Evolutionary conservation across 2,113 vertebrate genomes (phyloP).

Genomic region (Thermophis baileyi): DNA sequence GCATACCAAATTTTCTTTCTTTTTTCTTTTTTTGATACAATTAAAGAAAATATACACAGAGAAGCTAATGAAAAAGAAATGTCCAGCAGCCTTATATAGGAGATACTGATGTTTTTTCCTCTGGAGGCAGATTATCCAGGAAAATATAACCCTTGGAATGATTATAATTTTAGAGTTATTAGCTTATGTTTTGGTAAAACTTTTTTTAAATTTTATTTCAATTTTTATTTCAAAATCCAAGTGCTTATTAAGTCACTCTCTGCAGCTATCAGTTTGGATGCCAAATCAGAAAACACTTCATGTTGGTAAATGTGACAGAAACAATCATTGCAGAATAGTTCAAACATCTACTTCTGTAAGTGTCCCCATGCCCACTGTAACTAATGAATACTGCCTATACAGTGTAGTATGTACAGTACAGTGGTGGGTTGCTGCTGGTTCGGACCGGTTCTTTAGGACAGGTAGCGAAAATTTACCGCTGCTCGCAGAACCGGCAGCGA

Average conservation of each 20-base stretch:
- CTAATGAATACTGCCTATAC: no score
- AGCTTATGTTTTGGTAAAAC: background rate
- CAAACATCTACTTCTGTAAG: background rate
- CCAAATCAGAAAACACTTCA: background rate
- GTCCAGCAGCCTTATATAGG: background rate
- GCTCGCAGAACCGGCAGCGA: no score
- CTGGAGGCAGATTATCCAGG: background rate
- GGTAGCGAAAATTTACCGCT: no score
- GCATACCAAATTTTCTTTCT: background rate
- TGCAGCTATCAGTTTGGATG: background rate
- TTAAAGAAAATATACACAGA: background rate
- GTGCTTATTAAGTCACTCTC: background rate
- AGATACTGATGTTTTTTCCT: background rate
- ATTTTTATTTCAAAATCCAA: background rate
- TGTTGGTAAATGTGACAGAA: background rate
- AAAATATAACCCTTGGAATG: background rate
- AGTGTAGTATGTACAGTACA: no score
- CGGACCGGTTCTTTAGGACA: no score
- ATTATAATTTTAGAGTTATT: background rate
- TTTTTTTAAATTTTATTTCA: background rate
- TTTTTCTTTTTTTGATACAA: background rate
- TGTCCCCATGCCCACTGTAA: background rate
- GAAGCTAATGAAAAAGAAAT: background rate
- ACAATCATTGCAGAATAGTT: background rate
- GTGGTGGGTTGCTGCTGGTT: no score